Evolutionary conservation across 2,888 invertebrate species (phyloP), one percentile per base, ranked within the genome.

Genomic region (Tiliacea citrago): DNA sequence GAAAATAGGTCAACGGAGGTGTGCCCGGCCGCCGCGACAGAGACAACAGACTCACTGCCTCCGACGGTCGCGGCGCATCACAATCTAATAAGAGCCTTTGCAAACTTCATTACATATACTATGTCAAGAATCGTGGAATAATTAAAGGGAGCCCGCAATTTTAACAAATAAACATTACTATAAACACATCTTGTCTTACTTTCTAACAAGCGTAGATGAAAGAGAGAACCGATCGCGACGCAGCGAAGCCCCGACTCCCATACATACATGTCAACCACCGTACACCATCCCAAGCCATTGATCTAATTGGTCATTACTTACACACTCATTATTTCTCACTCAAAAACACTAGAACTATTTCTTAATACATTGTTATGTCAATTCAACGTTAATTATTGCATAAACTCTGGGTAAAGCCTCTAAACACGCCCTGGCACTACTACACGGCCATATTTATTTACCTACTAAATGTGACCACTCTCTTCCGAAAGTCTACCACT

Each of bases 1-100:
- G 96, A 95, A 96, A 95, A 96, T 96, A 96, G 96, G 96, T 96
- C 96, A 96, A 92, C 93, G 93, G 95, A 96, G 96, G 96, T 96
- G 96, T 94, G 96, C 95, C 96, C 94, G 93, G 93, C 90, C 93
- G 89, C 92, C 92, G 91, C 91, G 93, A 93, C 89, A 92, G 94
- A 93, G 93, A 94, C 92, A 90, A 90, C 91, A 90, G 86, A 90
- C 92, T 91, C 90, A 93, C 93, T 93, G 91, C 88, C 93, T 92
- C 90, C 91, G 84, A 88, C 88, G 86, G 79, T 83, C 90, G 89
- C 90, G 86, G 91, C 92, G 92, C 91, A 92, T 90, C 88, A 89
- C 90, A 90, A 91, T 92, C 89, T 90, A 92, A 91, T 90, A 90
- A 90, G 89, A 91, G 85, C 88, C 88, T 89, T 89, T 88, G 89